Evolutionary conservation across 2,113 vertebrate genomes (phyloP), one percentile per base, ranked within the genome.

Genomic region (Macaca nemestrina): DNA sequence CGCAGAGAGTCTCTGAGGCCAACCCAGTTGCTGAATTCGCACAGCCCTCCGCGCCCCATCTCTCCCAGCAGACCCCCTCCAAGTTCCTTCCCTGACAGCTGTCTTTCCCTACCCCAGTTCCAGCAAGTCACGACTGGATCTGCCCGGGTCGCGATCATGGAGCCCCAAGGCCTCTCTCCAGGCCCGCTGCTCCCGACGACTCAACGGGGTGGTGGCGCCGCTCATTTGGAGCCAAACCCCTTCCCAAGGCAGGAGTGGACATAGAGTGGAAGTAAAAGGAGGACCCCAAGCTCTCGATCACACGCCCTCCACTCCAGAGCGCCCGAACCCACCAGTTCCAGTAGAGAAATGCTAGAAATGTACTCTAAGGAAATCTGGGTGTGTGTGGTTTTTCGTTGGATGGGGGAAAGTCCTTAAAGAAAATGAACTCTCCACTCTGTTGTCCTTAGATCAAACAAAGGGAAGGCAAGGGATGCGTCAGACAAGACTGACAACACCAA

Each of bases 311-410:
- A 14, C 7, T 72, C 59, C 55, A 48, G 70, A 90, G 43, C 1
- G 10, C 22, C 0, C 0, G 17, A 84, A 25, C 1, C 20, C 48
- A 43, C 27, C 7, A 75, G 17, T 67, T 97, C 68, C 73, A 4
- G 64, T 1, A 84, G n/a, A 8, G 80, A 95, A 90, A 70, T 17
- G n/a, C 8, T 67, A 64, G 32, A 11, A 48, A 14, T 80, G 70
- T 80, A 40, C n/a, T 76, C 35, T 57, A 68, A 92, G 48, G 38
- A 80, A 14, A 23, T 73, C 17, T 18, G 30, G 43, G 73, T 48
- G n/a, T n/a, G 30, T 3, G 17, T 50, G 57, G 68, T 81, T 97
- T 80, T 97, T 97, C 93, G 78, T 68, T 88, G 82, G 82, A 97
- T 70, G 90, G 20, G 94, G 95, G 96, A 89, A 96, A 92, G n/a